A percentile compares a stretch with the other conserved stretches of the same genome.
Conservation (phyloP, 2,797 vertebrate species). For the Sebastes itinus region DNA sequence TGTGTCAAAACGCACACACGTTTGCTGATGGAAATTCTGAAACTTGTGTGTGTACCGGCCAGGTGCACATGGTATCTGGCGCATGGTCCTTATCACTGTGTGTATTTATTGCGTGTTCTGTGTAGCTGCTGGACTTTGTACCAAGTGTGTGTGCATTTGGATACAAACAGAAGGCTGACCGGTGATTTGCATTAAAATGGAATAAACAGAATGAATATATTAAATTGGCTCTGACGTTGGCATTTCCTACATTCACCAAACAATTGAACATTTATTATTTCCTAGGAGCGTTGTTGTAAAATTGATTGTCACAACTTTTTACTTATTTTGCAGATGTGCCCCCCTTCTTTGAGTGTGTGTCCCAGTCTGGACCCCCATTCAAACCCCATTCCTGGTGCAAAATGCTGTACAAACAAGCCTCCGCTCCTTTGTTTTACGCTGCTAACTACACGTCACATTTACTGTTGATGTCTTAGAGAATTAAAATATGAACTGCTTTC, state of each 20-base stretch:
- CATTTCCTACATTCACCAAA: no score
- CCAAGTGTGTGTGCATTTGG: not conserved
- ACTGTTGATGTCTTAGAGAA: not conserved
- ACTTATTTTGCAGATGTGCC: not conserved
- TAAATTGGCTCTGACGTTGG: no score
- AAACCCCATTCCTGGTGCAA: not conserved
- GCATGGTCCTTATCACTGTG: not conserved
- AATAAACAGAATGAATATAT: no score
- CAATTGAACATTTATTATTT: not conserved
- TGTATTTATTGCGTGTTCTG: not conserved
- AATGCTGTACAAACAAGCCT: not conserved
- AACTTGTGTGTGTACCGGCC: no score
- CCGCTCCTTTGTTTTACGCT: not conserved
- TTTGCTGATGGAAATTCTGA: not conserved
- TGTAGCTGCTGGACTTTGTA: not conserved
- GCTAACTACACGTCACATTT: not conserved
- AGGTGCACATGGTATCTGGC: no score
- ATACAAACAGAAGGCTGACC: not conserved
- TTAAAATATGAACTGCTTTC: not conserved
- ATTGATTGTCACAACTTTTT: not conserved
- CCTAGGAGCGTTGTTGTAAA: not conserved
- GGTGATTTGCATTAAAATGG: not conserved
- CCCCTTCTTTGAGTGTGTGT: not conserved
- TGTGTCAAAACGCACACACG: no score
- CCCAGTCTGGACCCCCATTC: not conserved